Conservation (phyloP, 2,888 invertebrate species). For the Margaritifera margaritifera region DNA sequence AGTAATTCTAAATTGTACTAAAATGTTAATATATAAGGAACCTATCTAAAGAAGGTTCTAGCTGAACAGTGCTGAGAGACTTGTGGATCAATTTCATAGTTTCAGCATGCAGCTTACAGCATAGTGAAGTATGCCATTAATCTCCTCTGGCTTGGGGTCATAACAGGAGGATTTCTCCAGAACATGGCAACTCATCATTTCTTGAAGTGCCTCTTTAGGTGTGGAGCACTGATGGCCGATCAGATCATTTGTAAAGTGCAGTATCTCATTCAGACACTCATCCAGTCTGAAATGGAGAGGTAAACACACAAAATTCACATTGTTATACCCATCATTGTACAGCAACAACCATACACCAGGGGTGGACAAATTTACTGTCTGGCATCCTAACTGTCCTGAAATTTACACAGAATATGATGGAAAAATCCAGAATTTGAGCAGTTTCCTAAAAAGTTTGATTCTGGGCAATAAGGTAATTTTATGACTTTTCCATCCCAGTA, state of each 20-base stretch:
- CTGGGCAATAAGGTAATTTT: too few relatives aligned
- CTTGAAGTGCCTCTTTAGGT: slow-evolving; percentile 62
- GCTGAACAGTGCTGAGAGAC: too few relatives aligned
- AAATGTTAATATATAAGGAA: too few relatives aligned
- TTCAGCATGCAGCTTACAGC: slow-evolving; percentile 60
- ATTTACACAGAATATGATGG: too few relatives aligned
- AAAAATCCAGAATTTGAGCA: too few relatives aligned
- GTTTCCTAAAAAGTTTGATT: too few relatives aligned
- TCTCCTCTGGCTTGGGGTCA: slow-evolving; percentile 66
- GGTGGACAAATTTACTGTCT: too few relatives aligned
- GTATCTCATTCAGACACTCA: slow-evolving; percentile 55
- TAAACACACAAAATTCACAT: not conserved
- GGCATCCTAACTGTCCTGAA: too few relatives aligned
- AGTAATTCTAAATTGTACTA: too few relatives aligned
- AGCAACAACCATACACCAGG: not conserved
- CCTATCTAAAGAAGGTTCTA: too few relatives aligned
- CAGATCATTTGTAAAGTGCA: slow-evolving; percentile 55
- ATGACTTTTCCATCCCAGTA: too few relatives aligned
- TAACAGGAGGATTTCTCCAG: slow-evolving; percentile 68
- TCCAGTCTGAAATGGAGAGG: slow-evolving; percentile 51
- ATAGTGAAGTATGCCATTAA: slow-evolving; percentile 60
- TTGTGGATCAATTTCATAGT: too few relatives aligned
- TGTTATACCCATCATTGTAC: not conserved
- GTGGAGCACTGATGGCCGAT: slow-evolving; percentile 57
- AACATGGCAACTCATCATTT: slow-evolving; percentile 60